These are phyloP conservation scores for Philopotamus ludificatus DNA, from an alignment of 1,140 invertebrate genomes.

Conservation along the genomic window DNA sequence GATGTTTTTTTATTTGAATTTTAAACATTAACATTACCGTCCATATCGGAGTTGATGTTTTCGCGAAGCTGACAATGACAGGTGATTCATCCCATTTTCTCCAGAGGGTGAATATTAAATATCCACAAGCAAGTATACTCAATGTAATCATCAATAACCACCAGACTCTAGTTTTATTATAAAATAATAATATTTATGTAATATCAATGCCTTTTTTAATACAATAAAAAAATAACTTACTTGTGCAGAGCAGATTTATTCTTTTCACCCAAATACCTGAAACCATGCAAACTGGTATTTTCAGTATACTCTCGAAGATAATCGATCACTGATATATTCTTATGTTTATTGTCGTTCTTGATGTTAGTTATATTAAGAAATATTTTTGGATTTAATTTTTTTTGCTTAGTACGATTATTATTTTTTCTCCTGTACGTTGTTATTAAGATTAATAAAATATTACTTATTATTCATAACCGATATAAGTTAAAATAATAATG, in stretches of 20 bases:
- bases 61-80: slow-evolving; percentile 64
- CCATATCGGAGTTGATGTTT: slow-evolving; percentile 62
- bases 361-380: too few species aligned
- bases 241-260: neutral
- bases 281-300: slow-evolving; percentile 4
- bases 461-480: too few species aligned
- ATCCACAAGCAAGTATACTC: slow-evolving; percentile 49
- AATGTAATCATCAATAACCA: slow-evolving; percentile 33
- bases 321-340: too few species aligned
- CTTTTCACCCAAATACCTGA: slow-evolving; percentile 2
- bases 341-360: too few species aligned
- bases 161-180: slow-evolving; percentile 5
- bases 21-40: too few species aligned
- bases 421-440: too few species aligned
- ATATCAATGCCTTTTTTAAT: neutral
- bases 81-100: slow-evolving; percentile 63
- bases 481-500: too few species aligned
- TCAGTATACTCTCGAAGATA: neutral
- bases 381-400: too few species aligned
- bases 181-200: neutral
- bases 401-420: too few species aligned
- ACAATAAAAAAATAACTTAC: too few species aligned
- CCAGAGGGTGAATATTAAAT: slow-evolving; percentile 59
- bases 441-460: too few species aligned
- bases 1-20: too few species aligned